Base-by-base conservation (phyloP, 2,888 invertebrate species). In the Diachrysia chrysitis region DNA sequence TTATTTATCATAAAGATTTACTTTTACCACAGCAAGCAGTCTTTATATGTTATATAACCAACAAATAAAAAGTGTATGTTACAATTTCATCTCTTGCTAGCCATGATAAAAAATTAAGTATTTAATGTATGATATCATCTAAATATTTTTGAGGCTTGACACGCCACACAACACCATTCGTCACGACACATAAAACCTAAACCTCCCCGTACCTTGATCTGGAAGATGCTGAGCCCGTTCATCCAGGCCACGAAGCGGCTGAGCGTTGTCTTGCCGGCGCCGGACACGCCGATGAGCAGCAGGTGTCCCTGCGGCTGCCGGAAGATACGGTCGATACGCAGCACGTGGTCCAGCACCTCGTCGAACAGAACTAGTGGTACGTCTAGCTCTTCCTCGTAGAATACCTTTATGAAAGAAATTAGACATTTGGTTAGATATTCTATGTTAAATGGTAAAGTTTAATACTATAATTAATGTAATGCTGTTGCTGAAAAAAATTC, bases 221-320 rank as follows among this genome's bases (percentile, higher is more conserved):
- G 99, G 97, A 99, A 99, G 70, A 99, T 99, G 80, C 98, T 98
- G 46, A 99, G 96, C 9, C 99, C 99, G 92, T 99, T 99, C 98
- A 99, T 99, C 99, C 99, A 99, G 58, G 99, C 99, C 37, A 99
- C 99, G 93, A 99, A 99, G 79, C 99, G 96, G 29, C 99, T 99
- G 81, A 99, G 96, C 12, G 99, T 99, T 0, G 99, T 99, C 95
- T 99, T 99, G 79, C 99, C 99, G 78, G 99, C 99, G 56, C 99
- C 99, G 61, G 99, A 99, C 7, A 99, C 99, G 78, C 99, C 99
- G 87, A 99, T 99, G 9, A 99, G 96, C 84, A 99, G 94, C 82
- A 99, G 93, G 94, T 99, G 99, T 65, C 99, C 99, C 91, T 99
- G 99, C 9, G 99, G 99, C 92, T 99, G 99, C 64, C 99, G 96